These are phyloP conservation scores for Hippopotamyrus pictus DNA, from an alignment of 2,797 vertebrate genomes.

Conservation along the genomic window DNA sequence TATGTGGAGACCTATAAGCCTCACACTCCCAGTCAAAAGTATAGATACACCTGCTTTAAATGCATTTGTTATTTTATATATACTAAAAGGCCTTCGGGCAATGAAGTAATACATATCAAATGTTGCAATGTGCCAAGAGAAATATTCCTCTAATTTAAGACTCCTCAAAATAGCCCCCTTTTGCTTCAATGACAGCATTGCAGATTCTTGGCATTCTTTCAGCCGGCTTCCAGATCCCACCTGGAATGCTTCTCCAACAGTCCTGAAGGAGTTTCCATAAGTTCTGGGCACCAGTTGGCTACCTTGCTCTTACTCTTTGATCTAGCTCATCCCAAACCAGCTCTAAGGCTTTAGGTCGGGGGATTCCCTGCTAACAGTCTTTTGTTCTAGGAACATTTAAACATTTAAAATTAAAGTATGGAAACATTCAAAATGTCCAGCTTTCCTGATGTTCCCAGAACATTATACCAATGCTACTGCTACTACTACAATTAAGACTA, in stretches of 20 bases:
- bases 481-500: neutral
- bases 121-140: neutral
- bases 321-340: neutral
- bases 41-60: neutral
- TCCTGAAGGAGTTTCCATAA: neutral
- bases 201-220: neutral
- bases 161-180: neutral
- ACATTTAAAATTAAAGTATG: neutral
- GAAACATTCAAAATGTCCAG: neutral
- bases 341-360: neutral
- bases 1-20: neutral
- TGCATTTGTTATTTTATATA: neutral
- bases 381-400: neutral
- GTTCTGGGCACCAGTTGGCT: neutral
- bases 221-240: neutral
- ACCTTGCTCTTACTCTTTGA: neutral
- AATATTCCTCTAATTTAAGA: neutral
- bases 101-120: neutral
- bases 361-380: neutral
- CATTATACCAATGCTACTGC: neutral
- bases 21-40: neutral
- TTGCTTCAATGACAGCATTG: neutral
- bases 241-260: neutral
- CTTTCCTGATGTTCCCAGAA: neutral
- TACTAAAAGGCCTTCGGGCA: neutral